Evolutionary conservation across 2,797 vertebrate species (phyloP), one percentile per base, ranked within the genome.

Genomic region (Hyperoplus immaculatus): DNA sequence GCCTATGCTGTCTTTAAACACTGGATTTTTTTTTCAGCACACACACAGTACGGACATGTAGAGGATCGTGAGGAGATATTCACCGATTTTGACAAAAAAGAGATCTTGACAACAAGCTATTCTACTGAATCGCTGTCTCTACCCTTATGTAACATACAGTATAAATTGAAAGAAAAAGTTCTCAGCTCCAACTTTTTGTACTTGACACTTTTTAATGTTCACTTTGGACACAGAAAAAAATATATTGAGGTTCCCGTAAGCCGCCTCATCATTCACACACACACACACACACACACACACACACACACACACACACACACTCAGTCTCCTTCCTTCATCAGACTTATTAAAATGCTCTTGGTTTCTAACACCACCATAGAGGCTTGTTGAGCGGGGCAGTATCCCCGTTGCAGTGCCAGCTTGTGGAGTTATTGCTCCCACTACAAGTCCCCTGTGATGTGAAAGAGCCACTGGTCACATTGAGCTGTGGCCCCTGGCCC

Each of bases 291-390:
- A 4, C 59, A 21, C 43, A 74, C 49, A 39, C 38, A 66, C 62
- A 61, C 51, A 51, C 38, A 60, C 76, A 68, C 3, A 38, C 12
- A 62, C 3, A 58, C 56, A 60, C 1, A n/a, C 50, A 13, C 51
- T 3, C 53, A 10, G 11, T 49, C 54, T 10, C 47, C n/a, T 72
- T 54, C 56, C 65, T 65, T 75, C 43, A 63, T 74, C 61, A 70
- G 65, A 55, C 57, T 55, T 76, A 70, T 79, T 72, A 69, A 79
- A 76, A 54, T 47, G 39, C 55, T 62, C 64, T 69, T 67, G n/a
- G 29, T 29, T 41, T 55, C 45, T 59, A 69, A 79, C 60, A 13
- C n/a, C 42, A 18, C 66, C 80, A 15, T 54, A 54, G 70, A 72
- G 77, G 54, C 74, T 72, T 45, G 6, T 71, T 53, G 74, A 75